Base-by-base conservation (phyloP, 2,113 vertebrate genomes). In the Eretmochelys imbricata region DNA sequence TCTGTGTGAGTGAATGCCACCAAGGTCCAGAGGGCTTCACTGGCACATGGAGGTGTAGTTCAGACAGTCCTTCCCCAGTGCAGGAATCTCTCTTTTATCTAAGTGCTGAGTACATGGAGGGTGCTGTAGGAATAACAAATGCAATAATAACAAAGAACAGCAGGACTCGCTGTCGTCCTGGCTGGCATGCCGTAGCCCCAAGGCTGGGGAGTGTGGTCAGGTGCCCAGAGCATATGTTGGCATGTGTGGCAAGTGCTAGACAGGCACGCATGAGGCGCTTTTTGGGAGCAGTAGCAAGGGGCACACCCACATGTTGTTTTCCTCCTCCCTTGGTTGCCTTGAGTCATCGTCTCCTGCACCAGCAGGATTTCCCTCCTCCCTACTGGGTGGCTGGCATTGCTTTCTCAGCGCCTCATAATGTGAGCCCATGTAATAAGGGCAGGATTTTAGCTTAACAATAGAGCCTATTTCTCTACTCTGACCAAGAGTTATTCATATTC, bases 291-390 rank as follows among this genome's bases (percentile, higher is more conserved):
- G 42, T 0, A 48, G 69, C 3, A 88, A 86, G 59, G 84, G 90
- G 80, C 35, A 27, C 42, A 12, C 10, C 46, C 65, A 72, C 9
- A 5, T 78, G 89, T 93, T 17, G 0, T 81, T 49, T 10, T 92
- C 95, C 88, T 83, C 46, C 76, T 86, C 89, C 46, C 22, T 54
- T 50, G 81, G 22, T 27, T 53, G 91, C 87, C 22, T 13, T 88
- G 79, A 46, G 24, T 83, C 94, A 97, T 87, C 65, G 65, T 85
- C 78, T 48, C 62, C 90, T 87, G 85, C 22, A 35, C 8, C 4
- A 92, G 24, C 20, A 65, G 42, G 46, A 49, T 94, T 91, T 95
- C 91, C 91, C 48, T 91, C 51, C 91, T 93, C 92, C 65, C 91
- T 89, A 25, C 27, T 0, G 48, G 38, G 42, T 62, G 59, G 14